Percentiles rank a stretch among this genome's conserved stretches.
phyloP scores from a whole-genome alignment of 2,113 vertebrate genomes.

The Heptranchias perlo region DNA sequence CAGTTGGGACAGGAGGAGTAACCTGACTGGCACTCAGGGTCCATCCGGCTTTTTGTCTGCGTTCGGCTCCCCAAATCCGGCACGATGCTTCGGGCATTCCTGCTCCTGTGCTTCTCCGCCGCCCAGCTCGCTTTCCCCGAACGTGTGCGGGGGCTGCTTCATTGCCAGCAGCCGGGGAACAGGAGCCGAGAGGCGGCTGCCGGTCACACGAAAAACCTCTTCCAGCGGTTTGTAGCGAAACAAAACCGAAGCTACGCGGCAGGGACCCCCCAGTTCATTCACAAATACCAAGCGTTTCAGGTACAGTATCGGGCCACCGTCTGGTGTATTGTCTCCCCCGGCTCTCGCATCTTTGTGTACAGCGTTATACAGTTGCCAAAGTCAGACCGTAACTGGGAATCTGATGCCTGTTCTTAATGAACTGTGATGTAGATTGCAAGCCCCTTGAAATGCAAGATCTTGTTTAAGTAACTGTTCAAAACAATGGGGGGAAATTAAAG shows the following conservation, averaged over 20 bases:
- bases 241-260: neutral
- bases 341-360: neutral
- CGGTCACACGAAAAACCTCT: neutral
- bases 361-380: neutral
- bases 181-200: neutral
- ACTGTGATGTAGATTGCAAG: neutral
- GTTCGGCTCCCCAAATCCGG: too few species aligned
- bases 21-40: neutral
- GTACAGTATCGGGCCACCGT: neutral
- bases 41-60: neutral
- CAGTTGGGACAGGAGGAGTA: neutral
- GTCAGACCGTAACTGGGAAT: neutral
- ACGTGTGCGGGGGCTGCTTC: neutral
- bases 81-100: neutral
- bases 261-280: neutral
- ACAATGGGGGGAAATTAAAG: neutral
- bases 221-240: neutral
- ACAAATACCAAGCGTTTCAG: neutral
- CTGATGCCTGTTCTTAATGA: neutral
- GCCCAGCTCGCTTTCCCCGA: neutral
- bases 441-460: neutral
- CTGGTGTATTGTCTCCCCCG: neutral
- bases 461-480: neutral
- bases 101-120: neutral
- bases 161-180: neutral